Evolutionary conservation across 2,113 vertebrate genomes (phyloP).

Genomic region (Eublepharis macularius): DNA sequence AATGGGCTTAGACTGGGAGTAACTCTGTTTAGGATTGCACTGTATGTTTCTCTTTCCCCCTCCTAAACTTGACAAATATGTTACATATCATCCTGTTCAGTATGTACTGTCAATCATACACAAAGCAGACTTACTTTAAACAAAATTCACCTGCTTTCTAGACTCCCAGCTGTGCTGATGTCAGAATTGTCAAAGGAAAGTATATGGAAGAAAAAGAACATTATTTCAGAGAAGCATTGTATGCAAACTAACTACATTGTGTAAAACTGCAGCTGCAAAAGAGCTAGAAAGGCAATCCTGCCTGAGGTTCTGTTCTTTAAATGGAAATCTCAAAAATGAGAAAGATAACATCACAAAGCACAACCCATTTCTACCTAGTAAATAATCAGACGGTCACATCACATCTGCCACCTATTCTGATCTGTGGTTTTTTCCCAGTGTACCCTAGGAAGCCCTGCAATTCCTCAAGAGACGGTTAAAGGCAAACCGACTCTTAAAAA

Average conservation of each 20-base stretch:
- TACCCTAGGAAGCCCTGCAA: no score
- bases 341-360: not conserved
- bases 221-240: constrained; percentile 7
- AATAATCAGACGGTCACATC: no score
- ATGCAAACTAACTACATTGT: not conserved
- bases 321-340: not conserved
- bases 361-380: not conserved
- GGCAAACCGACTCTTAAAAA: no score
- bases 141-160: constrained; percentile 14
- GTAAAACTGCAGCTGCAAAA: constrained; percentile 9
- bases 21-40: no score
- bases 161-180: constrained; percentile 33
- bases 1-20: no score
- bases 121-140: not conserved
- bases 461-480: no score
- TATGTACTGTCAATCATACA: constrained; percentile 35
- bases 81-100: not conserved
- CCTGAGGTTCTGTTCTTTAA: not conserved
- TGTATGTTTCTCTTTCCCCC: not conserved
- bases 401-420: no score
- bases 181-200: constrained; percentile 37
- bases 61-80: not conserved
- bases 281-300: not conserved
- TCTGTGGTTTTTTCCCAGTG: no score
- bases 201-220: constrained; percentile 5